Conservation (phyloP, 2,113 vertebrate genomes). For the Vicugna pacos region DNA sequence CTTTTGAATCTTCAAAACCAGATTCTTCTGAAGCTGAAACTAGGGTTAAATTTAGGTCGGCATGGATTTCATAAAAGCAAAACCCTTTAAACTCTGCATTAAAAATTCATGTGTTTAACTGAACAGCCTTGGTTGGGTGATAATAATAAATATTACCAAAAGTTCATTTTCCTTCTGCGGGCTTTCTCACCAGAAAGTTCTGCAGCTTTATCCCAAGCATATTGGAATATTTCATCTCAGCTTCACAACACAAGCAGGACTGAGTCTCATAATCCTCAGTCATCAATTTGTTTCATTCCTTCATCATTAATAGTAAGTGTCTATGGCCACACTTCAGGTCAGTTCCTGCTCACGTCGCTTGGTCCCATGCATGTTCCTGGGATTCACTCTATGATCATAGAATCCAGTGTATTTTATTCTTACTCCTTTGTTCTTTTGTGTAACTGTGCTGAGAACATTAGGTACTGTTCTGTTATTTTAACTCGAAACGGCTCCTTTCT, state of each 20-base stretch:
- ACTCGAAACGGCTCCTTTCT: constrained; percentile 46
- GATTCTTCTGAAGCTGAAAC: constrained; percentile 62
- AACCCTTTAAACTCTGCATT: constrained; percentile 72
- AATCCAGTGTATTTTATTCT: constrained; percentile 56
- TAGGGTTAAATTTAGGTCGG: constrained; percentile 68
- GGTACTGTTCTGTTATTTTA: constrained; percentile 46
- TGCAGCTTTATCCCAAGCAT: constrained; percentile 59
- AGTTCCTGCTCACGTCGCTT: constrained; percentile 37
- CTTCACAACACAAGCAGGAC: constrained; percentile 65
- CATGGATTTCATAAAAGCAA: constrained; percentile 70
- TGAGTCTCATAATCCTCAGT: not conserved
- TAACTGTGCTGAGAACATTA: constrained; percentile 64
- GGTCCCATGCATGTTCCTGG: constrained; percentile 41
- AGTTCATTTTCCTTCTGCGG: constrained; percentile 50
- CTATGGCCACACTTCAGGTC: not conserved
- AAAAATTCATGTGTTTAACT: constrained; percentile 79
- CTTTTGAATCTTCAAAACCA: constrained; percentile 64
- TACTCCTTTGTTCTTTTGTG: constrained; percentile 65
- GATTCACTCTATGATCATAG: constrained; percentile 17
- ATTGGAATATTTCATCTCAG: constrained; percentile 70
- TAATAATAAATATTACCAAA: constrained; percentile 73
- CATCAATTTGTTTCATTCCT: constrained; percentile 53
- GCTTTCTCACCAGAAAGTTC: constrained; percentile 74
- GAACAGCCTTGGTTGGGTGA: constrained; percentile 59
- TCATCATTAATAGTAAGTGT: constrained; percentile 55